phyloP scores from a whole-genome alignment of 2,888 invertebrate genomes.

The Stenodema calcarata region DNA sequence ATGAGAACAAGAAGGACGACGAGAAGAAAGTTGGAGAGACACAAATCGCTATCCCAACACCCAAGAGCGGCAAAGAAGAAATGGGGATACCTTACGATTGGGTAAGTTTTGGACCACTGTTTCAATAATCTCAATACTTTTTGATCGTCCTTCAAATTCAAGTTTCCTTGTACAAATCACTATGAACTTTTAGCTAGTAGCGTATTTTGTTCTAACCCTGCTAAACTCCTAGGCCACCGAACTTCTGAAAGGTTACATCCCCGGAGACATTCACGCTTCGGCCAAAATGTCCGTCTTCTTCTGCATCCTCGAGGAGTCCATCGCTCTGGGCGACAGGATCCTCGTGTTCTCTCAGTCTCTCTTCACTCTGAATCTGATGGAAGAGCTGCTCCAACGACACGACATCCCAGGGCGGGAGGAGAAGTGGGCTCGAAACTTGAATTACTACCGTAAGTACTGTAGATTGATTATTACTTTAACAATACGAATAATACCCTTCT shows the following conservation, averaged over 20 bases:
- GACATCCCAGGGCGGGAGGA: conserved; percentile 67
- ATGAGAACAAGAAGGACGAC: conserved; percentile 61
- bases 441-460: conserved; percentile 81
- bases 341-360: conserved; percentile 96
- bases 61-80: conserved; percentile 68
- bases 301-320: conserved; percentile 87
- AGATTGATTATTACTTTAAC: no score
- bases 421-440: conserved; percentile 84
- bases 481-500: no score
- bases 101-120: conserved; percentile 63
- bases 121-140: no score
- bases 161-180: no score
- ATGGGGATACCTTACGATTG: conserved; percentile 88
- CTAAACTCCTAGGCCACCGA: conserved; percentile 70
- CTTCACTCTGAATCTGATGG: conserved; percentile 92
- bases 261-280: conserved; percentile 89
- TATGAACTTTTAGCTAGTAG: no score
- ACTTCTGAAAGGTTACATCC: conserved; percentile 81
- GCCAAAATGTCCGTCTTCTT: conserved; percentile 95
- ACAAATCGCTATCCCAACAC: conserved; percentile 59
- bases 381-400: conserved; percentile 85
- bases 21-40: conserved; percentile 65
- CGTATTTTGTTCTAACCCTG: background rate
- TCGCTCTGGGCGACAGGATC: conserved; percentile 86
- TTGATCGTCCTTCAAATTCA: no score